A percentile compares a stretch with the other conserved stretches of the same genome.
These are phyloP conservation scores for Zingel zingel DNA, from an alignment of 2,113 vertebrate species.

Conservation along the genomic window DNA sequence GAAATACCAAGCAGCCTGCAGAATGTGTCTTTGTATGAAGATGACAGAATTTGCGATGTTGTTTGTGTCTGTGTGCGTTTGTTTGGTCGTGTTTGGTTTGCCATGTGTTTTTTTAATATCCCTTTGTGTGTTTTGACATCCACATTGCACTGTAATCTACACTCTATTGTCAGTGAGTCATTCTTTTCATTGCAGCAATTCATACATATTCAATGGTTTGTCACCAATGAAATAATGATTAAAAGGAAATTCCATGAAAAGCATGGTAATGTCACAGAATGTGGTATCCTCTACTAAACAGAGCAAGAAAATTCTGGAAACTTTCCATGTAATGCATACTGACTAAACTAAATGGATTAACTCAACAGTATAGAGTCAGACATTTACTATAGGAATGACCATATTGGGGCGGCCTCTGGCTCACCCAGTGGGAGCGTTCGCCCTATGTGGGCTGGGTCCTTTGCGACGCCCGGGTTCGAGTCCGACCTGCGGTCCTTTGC, in stretches of 20 bases:
- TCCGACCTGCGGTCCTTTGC: no score
- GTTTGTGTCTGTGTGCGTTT: conserved; percentile 28
- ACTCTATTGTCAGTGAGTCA: conserved; percentile 32
- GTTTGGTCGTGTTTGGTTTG: conserved; percentile 32
- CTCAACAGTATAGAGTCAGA: background rate
- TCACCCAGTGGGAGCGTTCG: no score
- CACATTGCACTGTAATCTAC: conserved; percentile 41
- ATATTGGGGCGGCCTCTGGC: background rate
- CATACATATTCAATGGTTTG: conserved; percentile 56
- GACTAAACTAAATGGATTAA: background rate
- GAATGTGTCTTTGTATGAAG: conserved; percentile 32
- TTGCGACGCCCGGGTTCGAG: no score
- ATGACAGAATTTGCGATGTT: conserved; percentile 31
- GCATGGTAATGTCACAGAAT: conserved; percentile 15
- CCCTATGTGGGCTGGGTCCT: no score
- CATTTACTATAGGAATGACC: background rate
- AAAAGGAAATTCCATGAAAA: conserved; percentile 37
- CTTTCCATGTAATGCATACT: background rate
- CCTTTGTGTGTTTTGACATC: conserved; percentile 61
- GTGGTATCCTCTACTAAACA: background rate
- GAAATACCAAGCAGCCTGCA: conserved; percentile 64
- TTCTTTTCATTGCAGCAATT: conserved; percentile 33
- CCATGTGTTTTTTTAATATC: conserved; percentile 21
- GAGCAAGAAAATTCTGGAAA: background rate
- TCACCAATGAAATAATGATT: conserved; percentile 41